Base-by-base conservation (phyloP, 2,797 vertebrate species). In the Furcifer pardalis region DNA sequence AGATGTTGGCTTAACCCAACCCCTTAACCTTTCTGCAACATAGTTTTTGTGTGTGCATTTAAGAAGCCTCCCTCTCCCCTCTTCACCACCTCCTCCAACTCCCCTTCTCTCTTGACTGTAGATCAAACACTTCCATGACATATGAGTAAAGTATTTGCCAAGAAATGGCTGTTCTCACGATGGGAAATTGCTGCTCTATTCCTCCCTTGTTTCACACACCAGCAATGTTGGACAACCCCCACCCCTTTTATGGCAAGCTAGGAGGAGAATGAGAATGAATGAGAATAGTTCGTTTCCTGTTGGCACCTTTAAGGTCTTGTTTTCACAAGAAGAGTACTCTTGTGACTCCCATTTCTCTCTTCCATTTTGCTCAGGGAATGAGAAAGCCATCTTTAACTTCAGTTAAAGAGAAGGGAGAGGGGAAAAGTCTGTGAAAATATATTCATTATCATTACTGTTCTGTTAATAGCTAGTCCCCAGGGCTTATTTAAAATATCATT, bases 361-460 rank as follows among this genome's bases (percentile, higher is more conserved):
- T 40, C 44, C 19, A 27, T n/a, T 66, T 82, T 37, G 49, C 46
- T 32, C 32, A 2, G n/a, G 78, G 60, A 81, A 72, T 71, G 80
- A 52, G 72, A 77, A 75, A 87, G 56, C 75, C 65, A 81, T 69
- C 78, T 84, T 59, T 52, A 76, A 83, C 82, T 59, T 71, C 35
- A 76, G 56, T 62, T 63, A 83, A 35, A 66, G 49, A 23, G 65
- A 35, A 81, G 32, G 17, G 10, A 69, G 73, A 46, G 52, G 79
- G 73, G 52, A 80, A 65, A 62, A 32, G 35, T 71, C 56, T 56
- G 12, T 71, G 77, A 81, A 87, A 84, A 80, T 52, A 59, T 81
- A 84, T 81, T 84, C 82, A 84, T 87, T 84, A 77, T 84, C 77
- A 81, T 87, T 81, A 81, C 86, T 76, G 52, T 80, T 84, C 65